Conservation (phyloP, 2,888 invertebrate genomes). For the Aradus depressus region DNA sequence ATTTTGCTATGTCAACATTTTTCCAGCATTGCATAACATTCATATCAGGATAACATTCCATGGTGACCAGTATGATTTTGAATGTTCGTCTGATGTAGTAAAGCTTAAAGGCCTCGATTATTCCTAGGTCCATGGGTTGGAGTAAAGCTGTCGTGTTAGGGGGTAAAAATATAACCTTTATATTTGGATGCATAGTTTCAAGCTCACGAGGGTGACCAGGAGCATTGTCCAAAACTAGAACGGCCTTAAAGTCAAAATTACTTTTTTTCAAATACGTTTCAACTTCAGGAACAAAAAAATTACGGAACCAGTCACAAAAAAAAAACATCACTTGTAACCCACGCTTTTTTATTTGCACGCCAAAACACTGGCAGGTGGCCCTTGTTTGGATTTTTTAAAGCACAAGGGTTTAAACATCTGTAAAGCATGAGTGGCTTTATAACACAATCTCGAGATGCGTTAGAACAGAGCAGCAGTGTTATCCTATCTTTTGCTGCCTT, state of each 20-base stretch:
- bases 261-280: constrained; percentile 1
- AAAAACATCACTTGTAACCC: background rate
- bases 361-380: constrained; percentile 1
- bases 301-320: constrained; percentile 1
- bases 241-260: background rate
- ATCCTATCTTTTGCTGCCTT: constrained; percentile 33
- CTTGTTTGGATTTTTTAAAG: constrained; percentile 28
- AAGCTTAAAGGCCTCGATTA: no score
- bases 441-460: constrained; percentile 31
- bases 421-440: constrained; percentile 28
- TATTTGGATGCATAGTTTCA: no score
- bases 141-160: no score
- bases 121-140: no score
- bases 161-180: no score
- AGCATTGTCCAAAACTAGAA: constrained; percentile 7
- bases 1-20: no score
- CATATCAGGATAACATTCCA: no score
- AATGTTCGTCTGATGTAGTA: no score
- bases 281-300: constrained; percentile 1
- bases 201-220: background rate
- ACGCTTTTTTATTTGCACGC: background rate
- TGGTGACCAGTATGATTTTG: no score
- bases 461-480: constrained; percentile 32
- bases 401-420: constrained; percentile 30
- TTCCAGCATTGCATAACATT: no score